These are phyloP conservation scores for Cantharis rufa DNA, from an alignment of 2,888 invertebrate species.

Conservation along the genomic window DNA sequence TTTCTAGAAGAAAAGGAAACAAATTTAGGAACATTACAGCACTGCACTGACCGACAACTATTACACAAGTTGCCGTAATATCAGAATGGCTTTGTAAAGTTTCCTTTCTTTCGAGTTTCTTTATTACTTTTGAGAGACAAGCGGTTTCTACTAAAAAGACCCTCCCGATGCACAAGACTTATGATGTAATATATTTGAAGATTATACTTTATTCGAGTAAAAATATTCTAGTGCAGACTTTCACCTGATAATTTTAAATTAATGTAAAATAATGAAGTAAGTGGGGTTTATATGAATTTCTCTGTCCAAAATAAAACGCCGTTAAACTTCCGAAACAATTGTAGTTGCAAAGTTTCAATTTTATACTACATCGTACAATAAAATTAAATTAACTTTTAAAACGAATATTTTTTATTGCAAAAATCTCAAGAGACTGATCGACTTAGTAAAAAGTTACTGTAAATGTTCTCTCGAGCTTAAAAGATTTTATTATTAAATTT, in stretches of 20 bases:
- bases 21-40: conserved; percentile 20
- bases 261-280: not conserved
- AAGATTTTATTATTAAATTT: not conserved
- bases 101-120: conserved; percentile 38
- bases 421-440: not conserved
- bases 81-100: conserved; percentile 40
- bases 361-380: not conserved
- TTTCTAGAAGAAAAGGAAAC: conserved; percentile 11
- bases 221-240: not conserved
- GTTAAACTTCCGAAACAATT: not conserved
- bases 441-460: not conserved
- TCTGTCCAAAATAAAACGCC: not conserved
- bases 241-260: not conserved
- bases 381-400: not conserved
- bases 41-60: conserved; percentile 38
- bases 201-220: not conserved
- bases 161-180: conserved; percentile 5
- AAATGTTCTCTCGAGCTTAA: not conserved
- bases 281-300: not conserved
- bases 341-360: not conserved
- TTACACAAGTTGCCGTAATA: conserved; percentile 41
- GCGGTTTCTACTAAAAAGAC: conserved; percentile 32
- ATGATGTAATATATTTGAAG: not conserved
- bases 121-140: conserved; percentile 43
- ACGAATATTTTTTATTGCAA: not conserved